A percentile compares a stretch with the other conserved stretches of the same genome.
Evolutionary conservation across 2,797 vertebrate species (phyloP).

Genomic region (Huso huso): DNA sequence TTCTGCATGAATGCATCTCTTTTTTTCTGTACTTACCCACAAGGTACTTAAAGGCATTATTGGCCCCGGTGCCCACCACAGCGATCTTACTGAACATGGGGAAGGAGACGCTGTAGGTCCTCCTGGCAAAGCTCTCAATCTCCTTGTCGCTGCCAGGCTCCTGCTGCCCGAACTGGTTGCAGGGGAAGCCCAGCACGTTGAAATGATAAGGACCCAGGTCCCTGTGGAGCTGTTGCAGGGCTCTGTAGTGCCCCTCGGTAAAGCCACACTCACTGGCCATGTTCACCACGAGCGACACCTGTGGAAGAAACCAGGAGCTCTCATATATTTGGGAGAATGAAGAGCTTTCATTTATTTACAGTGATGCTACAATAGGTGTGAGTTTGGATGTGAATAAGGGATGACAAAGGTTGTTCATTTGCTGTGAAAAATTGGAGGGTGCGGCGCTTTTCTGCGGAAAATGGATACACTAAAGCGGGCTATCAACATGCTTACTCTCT

Average conservation of each 20-base stretch:
- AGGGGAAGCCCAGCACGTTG: constrained; percentile 90
- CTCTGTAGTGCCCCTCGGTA: constrained; percentile 83
- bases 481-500: too few species aligned
- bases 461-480: too few species aligned
- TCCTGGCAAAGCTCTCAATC: constrained; percentile 82
- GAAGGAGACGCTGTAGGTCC: constrained; percentile 77
- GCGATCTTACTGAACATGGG: constrained; percentile 91
- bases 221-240: constrained; percentile 81
- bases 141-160: constrained; percentile 87
- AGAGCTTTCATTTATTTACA: too few species aligned
- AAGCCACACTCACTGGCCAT: constrained; percentile 92
- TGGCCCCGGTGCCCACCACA: constrained; percentile 72
- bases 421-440: too few species aligned
- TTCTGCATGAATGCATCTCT: neutral
- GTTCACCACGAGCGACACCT: constrained; percentile 92
- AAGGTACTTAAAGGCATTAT: constrained; percentile 84
- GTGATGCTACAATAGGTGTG: too few species aligned
- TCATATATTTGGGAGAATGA: too few species aligned
- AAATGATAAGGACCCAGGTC: constrained; percentile 86
- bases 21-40: constrained; percentile 57
- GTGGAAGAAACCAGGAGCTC: neutral
- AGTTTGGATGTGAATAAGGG: too few species aligned
- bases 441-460: too few species aligned
- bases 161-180: constrained; percentile 95
- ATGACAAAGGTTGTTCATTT: too few species aligned